phyloP scores from a whole-genome alignment of 2,888 invertebrate species.

The Adelphocoris suturalis region DNA sequence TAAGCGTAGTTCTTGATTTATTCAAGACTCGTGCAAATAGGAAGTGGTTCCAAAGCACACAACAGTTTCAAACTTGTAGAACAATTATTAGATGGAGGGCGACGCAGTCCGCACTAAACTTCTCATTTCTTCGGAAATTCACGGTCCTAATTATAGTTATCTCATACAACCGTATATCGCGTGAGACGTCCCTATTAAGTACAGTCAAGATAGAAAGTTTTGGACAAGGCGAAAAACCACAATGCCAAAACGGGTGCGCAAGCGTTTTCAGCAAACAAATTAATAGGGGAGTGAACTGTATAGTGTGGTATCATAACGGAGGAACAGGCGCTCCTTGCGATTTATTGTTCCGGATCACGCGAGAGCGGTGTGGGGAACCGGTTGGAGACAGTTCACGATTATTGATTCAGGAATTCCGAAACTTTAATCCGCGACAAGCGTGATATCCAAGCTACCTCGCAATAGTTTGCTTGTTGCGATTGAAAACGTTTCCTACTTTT shows the following conservation, averaged over 20 bases:
- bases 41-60: not conserved
- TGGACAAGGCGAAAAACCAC: constrained; percentile 70
- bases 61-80: constrained; percentile 33
- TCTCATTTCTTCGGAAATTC: constrained; percentile 22
- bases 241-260: constrained; percentile 63
- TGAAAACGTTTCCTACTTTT: not conserved
- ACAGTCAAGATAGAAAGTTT: constrained; percentile 64
- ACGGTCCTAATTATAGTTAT: constrained; percentile 49
- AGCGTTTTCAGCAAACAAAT: constrained; percentile 71
- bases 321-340: constrained; percentile 36
- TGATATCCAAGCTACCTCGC: not conserved
- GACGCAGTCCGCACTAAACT: constrained; percentile 11
- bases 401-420: constrained; percentile 60
- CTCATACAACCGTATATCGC: constrained; percentile 45
- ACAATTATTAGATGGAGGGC: constrained; percentile 15
- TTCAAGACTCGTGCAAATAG: not conserved
- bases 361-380: constrained; percentile 58
- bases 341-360: constrained; percentile 68
- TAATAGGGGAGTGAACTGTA: constrained; percentile 67
- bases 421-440: constrained; percentile 36
- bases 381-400: constrained; percentile 62
- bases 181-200: constrained; percentile 52
- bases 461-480: constrained; percentile 31
- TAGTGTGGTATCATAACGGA: constrained; percentile 69
- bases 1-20: not conserved